Evolutionary conservation across 2,888 invertebrate species (phyloP).

Genomic region (Unio delphinus): DNA sequence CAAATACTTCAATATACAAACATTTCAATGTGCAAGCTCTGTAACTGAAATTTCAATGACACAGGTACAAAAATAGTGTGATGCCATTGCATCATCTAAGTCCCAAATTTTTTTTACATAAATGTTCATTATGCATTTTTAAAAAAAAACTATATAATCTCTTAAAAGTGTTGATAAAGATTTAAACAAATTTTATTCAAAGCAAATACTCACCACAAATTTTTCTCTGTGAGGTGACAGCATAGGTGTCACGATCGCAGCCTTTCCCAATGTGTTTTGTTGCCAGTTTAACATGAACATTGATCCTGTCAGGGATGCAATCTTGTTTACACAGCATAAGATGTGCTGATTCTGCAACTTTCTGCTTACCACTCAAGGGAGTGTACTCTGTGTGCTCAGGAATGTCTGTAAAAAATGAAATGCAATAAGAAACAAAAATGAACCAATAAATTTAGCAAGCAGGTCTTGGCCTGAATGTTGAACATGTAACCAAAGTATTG

Average conservation of each 20-base stretch:
- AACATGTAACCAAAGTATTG: too few species aligned
- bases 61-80: too few species aligned
- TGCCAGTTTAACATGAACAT: conserved; percentile 77
- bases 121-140: too few species aligned
- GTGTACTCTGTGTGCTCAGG: conserved; percentile 90
- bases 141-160: not conserved
- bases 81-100: too few species aligned
- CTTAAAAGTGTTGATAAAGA: not conserved
- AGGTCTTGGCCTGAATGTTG: too few species aligned
- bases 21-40: too few species aligned
- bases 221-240: conserved; percentile 86
- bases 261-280: conserved; percentile 94
- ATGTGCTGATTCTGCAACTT: conserved; percentile 84
- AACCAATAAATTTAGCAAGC: not conserved
- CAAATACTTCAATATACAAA: too few species aligned
- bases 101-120: too few species aligned
- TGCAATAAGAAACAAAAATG: conserved; percentile 1
- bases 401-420: conserved; percentile 75
- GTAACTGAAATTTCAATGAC: too few species aligned
- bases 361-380: conserved; percentile 85
- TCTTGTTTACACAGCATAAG: conserved; percentile 68
- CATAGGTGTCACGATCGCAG: conserved; percentile 95
- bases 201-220: conserved; percentile 79
- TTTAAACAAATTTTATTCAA: not conserved
- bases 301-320: conserved; percentile 72